phyloP scores from a whole-genome alignment of 2,888 invertebrate genomes.

The Drosophila crucigera region DNA sequence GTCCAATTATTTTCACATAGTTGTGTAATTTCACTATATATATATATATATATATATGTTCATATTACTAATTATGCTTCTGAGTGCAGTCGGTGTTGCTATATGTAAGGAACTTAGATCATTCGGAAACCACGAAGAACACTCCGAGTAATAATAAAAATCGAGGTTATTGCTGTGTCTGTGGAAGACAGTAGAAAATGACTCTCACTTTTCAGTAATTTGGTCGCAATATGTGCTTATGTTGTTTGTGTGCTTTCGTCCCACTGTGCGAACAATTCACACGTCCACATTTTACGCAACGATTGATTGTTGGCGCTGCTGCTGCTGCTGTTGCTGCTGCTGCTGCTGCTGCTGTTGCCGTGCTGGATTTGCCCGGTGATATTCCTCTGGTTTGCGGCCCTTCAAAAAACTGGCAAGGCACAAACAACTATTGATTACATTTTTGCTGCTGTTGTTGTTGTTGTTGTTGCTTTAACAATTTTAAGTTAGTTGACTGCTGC shows the following conservation, averaged over 20 bases:
- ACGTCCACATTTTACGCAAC: conserved; percentile 45
- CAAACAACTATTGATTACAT: conserved; percentile 26
- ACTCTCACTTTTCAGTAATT: conserved; percentile 16
- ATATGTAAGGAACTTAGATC: background rate
- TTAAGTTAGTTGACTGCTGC: conserved; percentile 2
- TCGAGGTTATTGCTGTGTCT: background rate
- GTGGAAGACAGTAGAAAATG: background rate
- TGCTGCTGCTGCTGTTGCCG: conserved; percentile 24
- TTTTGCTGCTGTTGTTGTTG: background rate
- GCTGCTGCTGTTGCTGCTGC: conserved; percentile 22
- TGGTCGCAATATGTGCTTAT: background rate
- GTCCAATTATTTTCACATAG: background rate
- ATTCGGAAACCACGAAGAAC: background rate
- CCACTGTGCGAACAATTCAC: conserved; percentile 53
- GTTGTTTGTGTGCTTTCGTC: background rate
- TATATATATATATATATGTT: too few species aligned
- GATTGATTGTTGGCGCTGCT: conserved; percentile 33
- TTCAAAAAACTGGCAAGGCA: conserved; percentile 20
- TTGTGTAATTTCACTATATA: background rate
- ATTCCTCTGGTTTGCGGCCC: conserved; percentile 50
- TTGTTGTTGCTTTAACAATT: background rate
- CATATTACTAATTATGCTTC: background rate
- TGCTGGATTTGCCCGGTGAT: conserved; percentile 26
- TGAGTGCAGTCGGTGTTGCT: background rate
- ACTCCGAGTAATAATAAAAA: background rate